Conservation (phyloP, 2,888 invertebrate genomes). For the Clanis bilineata region DNA sequence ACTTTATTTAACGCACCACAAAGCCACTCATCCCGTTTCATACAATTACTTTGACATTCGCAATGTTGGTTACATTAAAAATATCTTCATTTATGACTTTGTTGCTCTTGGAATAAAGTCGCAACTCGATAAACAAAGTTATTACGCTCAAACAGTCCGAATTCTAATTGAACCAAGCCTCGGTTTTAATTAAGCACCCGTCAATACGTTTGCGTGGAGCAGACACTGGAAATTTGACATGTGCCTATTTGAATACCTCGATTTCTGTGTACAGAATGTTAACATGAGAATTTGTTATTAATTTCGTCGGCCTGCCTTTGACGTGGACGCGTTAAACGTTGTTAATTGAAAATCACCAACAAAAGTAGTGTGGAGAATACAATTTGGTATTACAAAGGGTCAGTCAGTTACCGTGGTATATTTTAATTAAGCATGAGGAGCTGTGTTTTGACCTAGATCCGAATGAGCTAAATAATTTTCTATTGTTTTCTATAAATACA, state of each 20-base stretch:
- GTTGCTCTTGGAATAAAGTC: background rate
- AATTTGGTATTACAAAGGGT: background rate
- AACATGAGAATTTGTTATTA: background rate
- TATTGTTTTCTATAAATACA: too few relatives aligned
- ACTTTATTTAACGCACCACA: background rate
- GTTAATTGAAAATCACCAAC: background rate
- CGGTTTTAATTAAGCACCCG: conserved; percentile 46
- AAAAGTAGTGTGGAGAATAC: background rate
- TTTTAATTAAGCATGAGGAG: background rate
- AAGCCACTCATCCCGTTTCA: background rate
- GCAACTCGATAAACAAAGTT: background rate
- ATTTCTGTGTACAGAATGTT: background rate
- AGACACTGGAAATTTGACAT: background rate
- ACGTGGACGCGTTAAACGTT: background rate
- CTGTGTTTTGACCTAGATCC: background rate
- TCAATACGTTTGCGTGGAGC: conserved; percentile 27
- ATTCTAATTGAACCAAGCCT: conserved; percentile 23
- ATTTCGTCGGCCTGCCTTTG: background rate
- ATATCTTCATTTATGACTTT: background rate
- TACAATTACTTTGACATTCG: background rate
- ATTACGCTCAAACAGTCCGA: background rate
- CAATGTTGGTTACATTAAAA: background rate
- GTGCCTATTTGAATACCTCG: background rate
- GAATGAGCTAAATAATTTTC: too few relatives aligned
- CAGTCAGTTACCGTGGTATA: background rate